Base-by-base conservation (phyloP, 1,140 invertebrate genomes). In the Drosophila nigromelanica region DNA sequence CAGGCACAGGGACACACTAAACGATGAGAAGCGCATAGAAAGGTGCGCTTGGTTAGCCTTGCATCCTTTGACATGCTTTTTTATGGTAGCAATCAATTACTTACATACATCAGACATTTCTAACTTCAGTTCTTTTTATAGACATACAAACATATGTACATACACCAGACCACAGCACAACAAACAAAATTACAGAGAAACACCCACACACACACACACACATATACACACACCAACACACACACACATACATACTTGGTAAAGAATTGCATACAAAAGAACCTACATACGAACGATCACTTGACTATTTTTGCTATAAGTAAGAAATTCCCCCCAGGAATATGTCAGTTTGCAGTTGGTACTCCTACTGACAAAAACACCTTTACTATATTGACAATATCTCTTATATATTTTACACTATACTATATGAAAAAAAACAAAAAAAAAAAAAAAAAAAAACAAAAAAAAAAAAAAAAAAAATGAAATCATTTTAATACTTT, bases 401-500 rank as follows among this genome's bases (percentile, higher is more conserved):
- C 89, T 90, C 89, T 90, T 90, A 90, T 90, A 90, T 90, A 90
- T 90, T 90, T 90, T 90, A 90, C 89, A 90, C 89, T 90, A 90
- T 90, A 90, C 89, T 89, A 89, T 89, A 76, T 63, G 63, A 24
- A 76, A 76, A 69, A 52, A 66, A 58, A 30, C 45, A 63, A 52
- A 58, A 35, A 43, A 61, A 50, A 39, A 73, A 69, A 66, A 76
- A 78, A 2, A 24, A 24, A 80, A 78, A 50, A 39, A 43, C 63
- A 45, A 62, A 39, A 33, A 71, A 81, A 81, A n/a, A n/a, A n/a
- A n/a, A n/a, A n/a, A n/a, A n/a, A n/a, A 72, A 80, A 76, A 83
- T 73, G 78, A 89, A 89, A 89, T 89, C 85, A 89, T 89, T 89
- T 89, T 89, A 89, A 89, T 89, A 89, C 85, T 89, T 89, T 89